These are phyloP conservation scores for Psittacara wagleri DNA, from an alignment of 2,113 vertebrate species.

Conservation along the genomic window DNA sequence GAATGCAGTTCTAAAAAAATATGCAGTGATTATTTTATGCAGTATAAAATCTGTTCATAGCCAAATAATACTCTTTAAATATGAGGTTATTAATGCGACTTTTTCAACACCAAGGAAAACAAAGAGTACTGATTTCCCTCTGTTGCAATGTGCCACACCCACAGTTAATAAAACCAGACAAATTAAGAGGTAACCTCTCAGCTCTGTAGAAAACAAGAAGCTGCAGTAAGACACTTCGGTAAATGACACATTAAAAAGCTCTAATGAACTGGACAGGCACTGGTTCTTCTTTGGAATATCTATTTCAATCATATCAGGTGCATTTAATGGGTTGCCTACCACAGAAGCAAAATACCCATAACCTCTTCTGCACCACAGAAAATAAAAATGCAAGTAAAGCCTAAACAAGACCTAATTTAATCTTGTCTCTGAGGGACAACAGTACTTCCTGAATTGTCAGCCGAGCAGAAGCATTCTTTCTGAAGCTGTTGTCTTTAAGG, in stretches of 20 bases:
- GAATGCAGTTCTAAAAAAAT: background rate
- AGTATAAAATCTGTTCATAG: conserved; percentile 8
- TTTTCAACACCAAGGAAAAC: conserved; percentile 46
- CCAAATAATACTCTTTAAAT: conserved; percentile 38
- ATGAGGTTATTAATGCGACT: background rate
- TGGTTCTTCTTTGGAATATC: background rate
- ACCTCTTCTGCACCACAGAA: background rate
- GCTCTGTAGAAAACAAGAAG: background rate
- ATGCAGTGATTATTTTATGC: no score
- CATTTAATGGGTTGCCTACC: background rate
- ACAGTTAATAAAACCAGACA: background rate
- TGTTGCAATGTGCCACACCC: background rate
- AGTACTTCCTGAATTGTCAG: background rate
- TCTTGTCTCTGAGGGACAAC: background rate
- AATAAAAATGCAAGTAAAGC: background rate
- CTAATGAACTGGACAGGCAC: background rate
- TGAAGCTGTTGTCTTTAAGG: background rate
- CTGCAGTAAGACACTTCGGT: background rate
- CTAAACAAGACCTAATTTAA: background rate
- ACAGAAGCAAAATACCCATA: background rate
- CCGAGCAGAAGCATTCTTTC: background rate
- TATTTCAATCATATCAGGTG: background rate
- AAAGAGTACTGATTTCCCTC: conserved; percentile 1
- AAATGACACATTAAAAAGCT: background rate
- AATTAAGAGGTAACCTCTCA: background rate